Percentiles rank a stretch among this genome's conserved stretches.
phyloP scores from a whole-genome alignment of 2,888 invertebrate species.

The Siphlonurus alternatus region DNA sequence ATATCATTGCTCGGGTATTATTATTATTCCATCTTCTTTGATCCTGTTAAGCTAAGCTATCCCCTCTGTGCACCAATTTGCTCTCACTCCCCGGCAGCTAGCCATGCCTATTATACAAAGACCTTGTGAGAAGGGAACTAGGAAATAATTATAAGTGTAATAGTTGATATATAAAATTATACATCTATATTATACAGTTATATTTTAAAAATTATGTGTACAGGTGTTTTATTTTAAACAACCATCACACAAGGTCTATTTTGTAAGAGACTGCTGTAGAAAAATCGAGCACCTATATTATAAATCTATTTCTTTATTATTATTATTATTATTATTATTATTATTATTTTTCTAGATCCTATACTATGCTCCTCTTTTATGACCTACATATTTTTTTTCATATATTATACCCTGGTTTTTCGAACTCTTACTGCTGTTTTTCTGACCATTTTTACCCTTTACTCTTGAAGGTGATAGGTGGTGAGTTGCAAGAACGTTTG shows the following conservation, averaged over 20 bases:
- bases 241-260: neutral
- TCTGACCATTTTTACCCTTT: constrained; percentile 52
- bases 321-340: constrained; percentile 8
- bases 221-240: too few species aligned
- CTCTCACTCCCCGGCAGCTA: neutral
- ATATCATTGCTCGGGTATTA: neutral
- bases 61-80: neutral
- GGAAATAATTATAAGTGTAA: too few species aligned
- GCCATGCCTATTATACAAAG: neutral
- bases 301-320: too few species aligned
- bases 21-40: neutral
- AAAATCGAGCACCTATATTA: neutral
- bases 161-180: too few species aligned
- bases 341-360: constrained; percentile 13
- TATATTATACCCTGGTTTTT: constrained; percentile 12
- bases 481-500: constrained; percentile 99
- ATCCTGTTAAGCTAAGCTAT: neutral
- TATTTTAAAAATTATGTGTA: too few species aligned
- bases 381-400: constrained; percentile 8
- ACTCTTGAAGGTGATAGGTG: constrained; percentile 99
- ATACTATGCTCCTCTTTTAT: constrained; percentile 13
- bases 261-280: neutral
- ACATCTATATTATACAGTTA: too few species aligned
- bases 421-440: constrained; percentile 16
- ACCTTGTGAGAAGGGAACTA: neutral